These are phyloP conservation scores for Aphaenogaster floridana DNA, from an alignment of 1,140 invertebrate species.

Conservation along the genomic window DNA sequence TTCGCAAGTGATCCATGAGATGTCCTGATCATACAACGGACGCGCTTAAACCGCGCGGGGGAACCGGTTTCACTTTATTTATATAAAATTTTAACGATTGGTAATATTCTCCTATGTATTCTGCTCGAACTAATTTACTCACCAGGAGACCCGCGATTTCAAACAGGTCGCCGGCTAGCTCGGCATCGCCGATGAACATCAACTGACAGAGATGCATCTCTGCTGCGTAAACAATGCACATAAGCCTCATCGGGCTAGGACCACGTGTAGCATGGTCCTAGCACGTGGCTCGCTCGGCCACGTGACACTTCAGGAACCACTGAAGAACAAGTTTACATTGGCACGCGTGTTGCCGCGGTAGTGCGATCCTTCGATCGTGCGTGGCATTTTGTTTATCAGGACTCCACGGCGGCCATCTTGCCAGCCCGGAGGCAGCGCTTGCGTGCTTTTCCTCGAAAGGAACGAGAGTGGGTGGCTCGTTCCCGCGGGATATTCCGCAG, in stretches of 20 bases:
- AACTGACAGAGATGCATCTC: slow-evolving; percentile 78
- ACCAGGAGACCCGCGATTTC: slow-evolving; percentile 79
- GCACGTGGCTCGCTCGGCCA: slow-evolving; percentile 49
- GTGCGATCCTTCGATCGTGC: slow-evolving; percentile 42
- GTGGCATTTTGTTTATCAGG: slow-evolving; percentile 77
- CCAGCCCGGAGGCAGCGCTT: slow-evolving; percentile 67
- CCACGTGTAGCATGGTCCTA: slow-evolving; percentile 7
- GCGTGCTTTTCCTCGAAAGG: slow-evolving; percentile 65
- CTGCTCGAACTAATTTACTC: slow-evolving; percentile 62
- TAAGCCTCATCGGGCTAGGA: neutral
- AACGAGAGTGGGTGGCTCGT: slow-evolving; percentile 54
- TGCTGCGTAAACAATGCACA: slow-evolving; percentile 2
- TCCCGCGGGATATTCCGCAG: slow-evolving; percentile 68
- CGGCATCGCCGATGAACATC: slow-evolving; percentile 77
- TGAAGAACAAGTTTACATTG: slow-evolving; percentile 43
- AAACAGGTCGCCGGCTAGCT: slow-evolving; percentile 78
- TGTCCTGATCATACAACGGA: slow-evolving; percentile 41
- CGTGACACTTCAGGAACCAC: slow-evolving; percentile 51
- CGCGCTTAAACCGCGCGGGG: neutral
- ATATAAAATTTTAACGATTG: neutral
- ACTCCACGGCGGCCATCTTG: slow-evolving; percentile 77
- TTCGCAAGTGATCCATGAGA: slow-evolving; percentile 59
- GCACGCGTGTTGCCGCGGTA: neutral
- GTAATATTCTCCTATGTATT: neutral
- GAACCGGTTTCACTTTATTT: neutral